Base-by-base conservation (phyloP, 2,888 invertebrate genomes). In the Spilosoma lubricipeda region DNA sequence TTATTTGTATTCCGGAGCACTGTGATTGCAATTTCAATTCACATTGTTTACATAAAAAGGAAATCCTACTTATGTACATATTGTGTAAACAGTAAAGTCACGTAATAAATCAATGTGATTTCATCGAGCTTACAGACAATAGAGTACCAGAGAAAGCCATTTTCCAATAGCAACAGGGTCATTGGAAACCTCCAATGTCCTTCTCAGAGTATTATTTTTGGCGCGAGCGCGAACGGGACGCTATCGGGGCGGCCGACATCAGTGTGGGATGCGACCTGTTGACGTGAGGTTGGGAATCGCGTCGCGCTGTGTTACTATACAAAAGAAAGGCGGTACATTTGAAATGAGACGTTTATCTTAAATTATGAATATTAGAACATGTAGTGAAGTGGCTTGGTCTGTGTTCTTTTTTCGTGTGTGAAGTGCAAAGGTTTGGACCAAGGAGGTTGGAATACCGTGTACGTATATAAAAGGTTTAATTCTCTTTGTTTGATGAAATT, bases 251-350 rank as follows among this genome's bases (percentile, higher is more conserved):
- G 86, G 87, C 81, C 76, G 81, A 73, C 81, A 83, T 82, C 94
- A 95, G 95, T 95, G 90, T 90, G 92, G 92, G 92, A 93, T 91
- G 92, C 93, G 94, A 95, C 95, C 95, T 95, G 95, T 95, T 95
- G 95, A 94, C 86, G 94, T 86, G 85, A 91, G 94, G 95, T 92
- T 92, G 95, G 90, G 88, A 88, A 86, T 79, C 86, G 86, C 88
- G 88, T 85, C 86, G 80, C 81, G 85, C 73, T 81, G 78, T 84
- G 81, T 82, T 85, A 80, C 80, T 81, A 80, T 81, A 76, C 80
- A 76, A 81, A 79, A 70, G 78, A 77, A 81, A 82, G 85, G 92
- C 90, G 90, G 90, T 87, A 91, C 83, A 84, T 90, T 90, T 88
- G 84, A 90, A 91, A 88, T 82, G 82, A 87, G 85, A 80, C 70